A percentile compares a stretch with the other conserved stretches of the same genome.
Conservation (phyloP, 2,888 invertebrate species). For the Meiosimyza decipiens region DNA sequence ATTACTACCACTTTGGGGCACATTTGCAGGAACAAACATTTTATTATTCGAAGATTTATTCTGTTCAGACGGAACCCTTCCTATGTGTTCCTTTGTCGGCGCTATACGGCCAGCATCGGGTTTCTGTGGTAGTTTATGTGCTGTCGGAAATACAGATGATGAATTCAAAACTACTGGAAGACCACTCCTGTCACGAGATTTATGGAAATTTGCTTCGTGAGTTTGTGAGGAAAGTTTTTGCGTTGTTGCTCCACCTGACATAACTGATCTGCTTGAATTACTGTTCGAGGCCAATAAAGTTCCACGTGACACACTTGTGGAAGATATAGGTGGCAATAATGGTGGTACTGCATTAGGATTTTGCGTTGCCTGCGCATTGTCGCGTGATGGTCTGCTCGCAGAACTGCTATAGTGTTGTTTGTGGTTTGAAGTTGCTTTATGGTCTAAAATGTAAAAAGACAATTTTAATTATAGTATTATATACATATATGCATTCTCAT, state of each 20-base stretch:
- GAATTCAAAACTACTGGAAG: conserved; percentile 45
- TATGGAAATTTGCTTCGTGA: conserved; percentile 60
- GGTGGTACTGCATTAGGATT: conserved; percentile 36
- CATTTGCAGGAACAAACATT: conserved; percentile 48
- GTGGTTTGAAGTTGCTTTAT: conserved; percentile 48
- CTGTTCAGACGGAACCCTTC: conserved; percentile 35
- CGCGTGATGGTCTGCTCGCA: conserved; percentile 54
- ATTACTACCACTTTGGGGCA: conserved; percentile 42
- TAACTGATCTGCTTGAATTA: conserved; percentile 1
- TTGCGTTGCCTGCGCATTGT: conserved; percentile 49
- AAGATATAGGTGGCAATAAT: conserved; percentile 11
- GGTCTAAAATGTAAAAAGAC: conserved; percentile 51
- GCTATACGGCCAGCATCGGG: conserved; percentile 47
- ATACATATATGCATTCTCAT: conserved; percentile 11
- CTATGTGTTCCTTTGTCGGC: conserved; percentile 44
- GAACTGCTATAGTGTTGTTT: conserved; percentile 46
- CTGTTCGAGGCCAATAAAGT: conserved; percentile 12
- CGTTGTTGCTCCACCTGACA: conserved; percentile 32
- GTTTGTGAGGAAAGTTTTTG: conserved; percentile 44
- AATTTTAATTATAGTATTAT: conserved; percentile 34
- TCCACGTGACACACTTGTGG: conserved; percentile 14
- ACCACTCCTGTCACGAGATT: conserved; percentile 52
- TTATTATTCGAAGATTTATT: conserved; percentile 46
- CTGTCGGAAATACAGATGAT: conserved; percentile 33
- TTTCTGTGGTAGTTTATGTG: conserved; percentile 55